Base-by-base conservation (phyloP, 2,888 invertebrate genomes). In the Athalia cordata region DNA sequence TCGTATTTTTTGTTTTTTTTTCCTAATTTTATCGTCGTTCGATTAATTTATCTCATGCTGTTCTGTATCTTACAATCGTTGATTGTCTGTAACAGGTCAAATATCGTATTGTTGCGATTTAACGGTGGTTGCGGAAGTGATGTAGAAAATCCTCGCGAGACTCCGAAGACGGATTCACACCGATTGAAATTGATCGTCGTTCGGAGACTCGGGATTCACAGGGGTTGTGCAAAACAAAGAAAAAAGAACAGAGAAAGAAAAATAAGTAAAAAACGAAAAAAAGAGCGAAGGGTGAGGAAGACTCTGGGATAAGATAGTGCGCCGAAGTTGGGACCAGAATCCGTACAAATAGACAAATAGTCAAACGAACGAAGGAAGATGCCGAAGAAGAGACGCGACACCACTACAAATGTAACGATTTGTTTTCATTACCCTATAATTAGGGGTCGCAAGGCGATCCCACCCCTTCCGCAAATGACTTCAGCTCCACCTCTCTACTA, bases 391-490 rank as follows among this genome's bases (percentile, higher is more conserved):
- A 15, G 77, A 81, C 82, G 76, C 81, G 81, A 68, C 45, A 72
- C 81, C 77, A 77, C 78, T 85, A 85, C 85, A 84, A 84, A 88
- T 86, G 84, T 85, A 86, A 83, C 87, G 82, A 87, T 88, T 85
- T 87, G 85, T 88, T 86, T 87, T 84, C 85, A 86, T 88, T 87
- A 87, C 78, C 79, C 67, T 72, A 84, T 86, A 86, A 88, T 88
- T 86, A 85, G 83, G 81, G 83, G 80, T 80, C 79, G 76, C 78
- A 57, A 79, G 79, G 68, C 77, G 78, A 79, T 79, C 74, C 79
- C 65, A 55, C 74, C 68, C 43, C 52, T 6, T 9, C 29, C 29
- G n/a, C 50, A 52, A 55, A 68, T 68, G 70, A 72, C 70, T 72
- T 70, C 29, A 8, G 2, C 29, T 29, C 29, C 29, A 29, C 29